Conservation (phyloP, 2,888 invertebrate species). For the Pantelozetes paolii region DNA sequence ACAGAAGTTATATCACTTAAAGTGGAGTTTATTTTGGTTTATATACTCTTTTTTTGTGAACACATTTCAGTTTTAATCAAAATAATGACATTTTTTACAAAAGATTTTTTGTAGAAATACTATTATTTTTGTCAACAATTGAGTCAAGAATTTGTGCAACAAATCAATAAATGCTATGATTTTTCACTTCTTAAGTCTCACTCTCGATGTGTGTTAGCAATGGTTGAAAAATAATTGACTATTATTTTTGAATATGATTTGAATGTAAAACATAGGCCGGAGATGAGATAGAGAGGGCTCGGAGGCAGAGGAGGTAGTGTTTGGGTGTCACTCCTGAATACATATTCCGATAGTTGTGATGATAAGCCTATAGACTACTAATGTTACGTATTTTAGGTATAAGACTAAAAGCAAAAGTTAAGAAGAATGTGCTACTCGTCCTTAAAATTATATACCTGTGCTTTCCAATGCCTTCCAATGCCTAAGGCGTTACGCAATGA, state of each 20-base stretch:
- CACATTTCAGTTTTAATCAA: no score
- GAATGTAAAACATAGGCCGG: neutral
- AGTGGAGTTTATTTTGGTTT: neutral
- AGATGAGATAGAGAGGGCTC: neutral
- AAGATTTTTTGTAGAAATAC: no score
- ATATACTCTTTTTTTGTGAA: no score
- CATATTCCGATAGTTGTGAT: neutral
- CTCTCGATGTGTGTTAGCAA: no score
- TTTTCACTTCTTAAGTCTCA: no score
- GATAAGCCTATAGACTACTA: neutral
- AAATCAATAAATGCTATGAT: neutral
- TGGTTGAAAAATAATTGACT: neutral
- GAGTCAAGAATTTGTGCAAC: no score
- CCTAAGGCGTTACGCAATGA: slow-evolving; percentile 12
- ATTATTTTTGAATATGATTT: slow-evolving; percentile 1
- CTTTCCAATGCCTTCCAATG: neutral
- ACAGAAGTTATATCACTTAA: slow-evolving; percentile 3
- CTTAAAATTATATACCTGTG: slow-evolving; percentile 27
- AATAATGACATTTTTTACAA: no score
- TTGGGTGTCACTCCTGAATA: slow-evolving; percentile 22
- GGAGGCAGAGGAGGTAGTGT: neutral
- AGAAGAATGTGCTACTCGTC: slow-evolving; percentile 25
- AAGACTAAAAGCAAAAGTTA: slow-evolving; percentile 24
- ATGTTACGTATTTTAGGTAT: neutral
- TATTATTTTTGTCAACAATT: no score